A percentile compares a stretch with the other conserved stretches of the same genome.
Conservation (phyloP, 2,113 vertebrate genomes). For the Perognathus longimembris region DNA sequence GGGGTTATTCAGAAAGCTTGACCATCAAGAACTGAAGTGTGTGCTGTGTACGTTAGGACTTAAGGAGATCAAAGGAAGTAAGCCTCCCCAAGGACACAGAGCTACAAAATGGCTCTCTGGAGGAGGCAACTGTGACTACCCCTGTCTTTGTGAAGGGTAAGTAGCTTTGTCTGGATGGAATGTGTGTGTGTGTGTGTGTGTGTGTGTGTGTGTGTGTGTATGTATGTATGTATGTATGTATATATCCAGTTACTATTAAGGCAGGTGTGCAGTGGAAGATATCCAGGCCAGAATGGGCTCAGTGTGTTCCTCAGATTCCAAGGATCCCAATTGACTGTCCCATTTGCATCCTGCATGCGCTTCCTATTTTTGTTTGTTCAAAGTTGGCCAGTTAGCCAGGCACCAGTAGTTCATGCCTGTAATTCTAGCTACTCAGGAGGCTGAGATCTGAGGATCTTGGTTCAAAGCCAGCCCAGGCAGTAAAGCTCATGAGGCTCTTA, state of each 20-base stretch:
- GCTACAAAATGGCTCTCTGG: neutral
- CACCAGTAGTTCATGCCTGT: too few relatives aligned
- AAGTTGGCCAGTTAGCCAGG: neutral
- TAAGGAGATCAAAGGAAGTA: slow-evolving; percentile 66
- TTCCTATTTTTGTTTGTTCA: neutral
- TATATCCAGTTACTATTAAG: neutral
- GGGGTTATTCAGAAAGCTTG: slow-evolving; percentile 9
- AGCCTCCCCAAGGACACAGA: neutral
- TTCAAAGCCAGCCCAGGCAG: too few relatives aligned
- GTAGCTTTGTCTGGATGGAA: neutral
- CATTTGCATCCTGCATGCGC: neutral
- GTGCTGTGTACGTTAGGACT: neutral
- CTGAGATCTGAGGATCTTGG: too few relatives aligned
- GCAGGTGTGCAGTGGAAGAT: neutral
- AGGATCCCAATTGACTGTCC: neutral
- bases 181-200: too few relatives aligned
- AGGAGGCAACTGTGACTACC: neutral
- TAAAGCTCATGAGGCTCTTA: too few relatives aligned
- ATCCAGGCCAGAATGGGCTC: neutral
- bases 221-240: too few relatives aligned
- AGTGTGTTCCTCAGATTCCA: neutral
- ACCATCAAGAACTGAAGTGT: neutral
- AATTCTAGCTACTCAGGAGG: too few relatives aligned
- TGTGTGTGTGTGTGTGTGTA: too few relatives aligned
- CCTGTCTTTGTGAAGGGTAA: neutral